Base-by-base conservation (phyloP, 2,113 vertebrate genomes). In the Cyanoliseus patagonus region DNA sequence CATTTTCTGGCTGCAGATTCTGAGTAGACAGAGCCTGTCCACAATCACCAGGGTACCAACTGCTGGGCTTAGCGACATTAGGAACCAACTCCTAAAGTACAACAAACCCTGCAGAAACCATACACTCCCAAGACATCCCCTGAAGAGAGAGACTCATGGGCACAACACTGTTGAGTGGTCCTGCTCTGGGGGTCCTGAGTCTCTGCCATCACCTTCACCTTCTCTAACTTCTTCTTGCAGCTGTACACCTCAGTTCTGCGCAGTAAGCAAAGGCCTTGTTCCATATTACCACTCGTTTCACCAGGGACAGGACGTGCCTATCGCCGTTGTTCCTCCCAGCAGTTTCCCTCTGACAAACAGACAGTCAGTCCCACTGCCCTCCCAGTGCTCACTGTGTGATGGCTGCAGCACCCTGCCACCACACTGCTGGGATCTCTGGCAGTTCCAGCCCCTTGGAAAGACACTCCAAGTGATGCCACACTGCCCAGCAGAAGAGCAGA, bases 341-440 rank as follows among this genome's bases (percentile, higher is more conserved):
- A 74, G 49, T 37, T 31, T 1, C 39, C 68, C 17, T 57, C 53
- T 3, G 2, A 37, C 3, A 4, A 27, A 14, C 22, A 44, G 53
- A 6, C 0, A 1, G 6, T 12, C 2, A 0, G 18, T 68, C 51
- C 27, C 22, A 20, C 5, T 13, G 42, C 0, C 0, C 9, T 62
- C 46, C 55, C 84, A 52, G 0, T 2, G 1, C 25, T 67, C 70
- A 8, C 35, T n/a, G 35, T 31, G 30, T 13, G 49, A 49, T 4
- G 8, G 25, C 22, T 52, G 14, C 74, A 73, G 49, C 31, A n/a
- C 22, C 39, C 57, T 59, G 28, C 8, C 3, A 5, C 7, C 31
- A 44, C 24, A 28, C 20, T 55, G 35, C 46, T 39, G 31, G 61
- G 37, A 30, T 70, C 37, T 44, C 19, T 66, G 66, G 33, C 53